A percentile compares a stretch with the other conserved stretches of the same genome.
Conservation (phyloP, 2,797 vertebrate species). For the Clarias laeviceps region DNA sequence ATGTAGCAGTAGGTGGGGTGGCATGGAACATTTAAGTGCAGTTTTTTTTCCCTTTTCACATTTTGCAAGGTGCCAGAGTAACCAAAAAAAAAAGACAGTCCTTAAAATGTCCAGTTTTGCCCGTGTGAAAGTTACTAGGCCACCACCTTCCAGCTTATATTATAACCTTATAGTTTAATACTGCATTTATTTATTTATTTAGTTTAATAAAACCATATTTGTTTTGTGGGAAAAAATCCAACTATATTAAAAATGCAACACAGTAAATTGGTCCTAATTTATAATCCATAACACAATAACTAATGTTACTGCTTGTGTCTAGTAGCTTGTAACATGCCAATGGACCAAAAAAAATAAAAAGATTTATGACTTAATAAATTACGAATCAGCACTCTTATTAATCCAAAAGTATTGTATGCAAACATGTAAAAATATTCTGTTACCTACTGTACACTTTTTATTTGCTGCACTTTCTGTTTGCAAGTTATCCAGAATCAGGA, state of each 20-base stretch:
- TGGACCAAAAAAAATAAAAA: no score
- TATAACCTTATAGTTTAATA: background rate
- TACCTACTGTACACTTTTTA: constrained; percentile 14
- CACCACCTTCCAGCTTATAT: background rate
- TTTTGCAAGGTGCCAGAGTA: background rate
- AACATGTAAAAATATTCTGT: background rate
- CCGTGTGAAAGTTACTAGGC: background rate
- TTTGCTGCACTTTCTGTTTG: constrained; percentile 18
- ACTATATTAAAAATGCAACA: background rate
- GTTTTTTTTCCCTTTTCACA: background rate
- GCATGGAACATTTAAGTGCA: background rate
- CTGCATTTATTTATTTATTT: background rate
- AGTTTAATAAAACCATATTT: background rate
- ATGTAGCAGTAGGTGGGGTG: background rate
- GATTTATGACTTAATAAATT: background rate
- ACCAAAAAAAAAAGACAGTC: background rate
- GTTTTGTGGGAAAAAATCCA: background rate
- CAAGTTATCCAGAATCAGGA: constrained; percentile 25
- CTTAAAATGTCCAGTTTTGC: background rate
- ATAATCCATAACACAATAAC: background rate
- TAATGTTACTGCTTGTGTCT: background rate
- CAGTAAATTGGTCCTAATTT: background rate
- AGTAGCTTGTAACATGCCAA: background rate
- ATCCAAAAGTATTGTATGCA: background rate
- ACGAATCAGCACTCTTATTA: constrained; percentile 2